Conservation (phyloP, 2,888 invertebrate genomes). For the Strigamia maritima region DNA sequence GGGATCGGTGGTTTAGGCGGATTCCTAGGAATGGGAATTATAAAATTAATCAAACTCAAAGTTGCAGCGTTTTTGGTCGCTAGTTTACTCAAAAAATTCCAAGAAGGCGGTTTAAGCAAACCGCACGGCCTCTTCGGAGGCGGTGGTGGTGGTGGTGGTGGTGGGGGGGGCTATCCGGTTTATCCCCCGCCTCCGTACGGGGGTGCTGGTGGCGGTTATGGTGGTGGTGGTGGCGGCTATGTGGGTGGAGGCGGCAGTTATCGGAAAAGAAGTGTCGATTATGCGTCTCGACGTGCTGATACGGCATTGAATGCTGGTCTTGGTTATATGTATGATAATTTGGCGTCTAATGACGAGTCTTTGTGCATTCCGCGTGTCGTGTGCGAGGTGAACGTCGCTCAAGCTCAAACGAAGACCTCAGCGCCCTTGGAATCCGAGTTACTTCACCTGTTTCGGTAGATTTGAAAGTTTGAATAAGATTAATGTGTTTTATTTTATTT, state of each 20-base stretch:
- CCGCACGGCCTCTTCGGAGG: neutral
- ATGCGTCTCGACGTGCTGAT: neutral
- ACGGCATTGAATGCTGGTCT: neutral
- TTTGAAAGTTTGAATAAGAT: too few relatives aligned
- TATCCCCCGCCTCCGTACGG: neutral
- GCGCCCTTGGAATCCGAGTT: neutral
- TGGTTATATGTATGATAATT: neutral
- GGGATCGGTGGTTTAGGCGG: neutral
- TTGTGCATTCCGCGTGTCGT: slow-evolving; percentile 33
- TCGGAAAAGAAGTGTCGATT: neutral
- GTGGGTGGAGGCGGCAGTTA: slow-evolving; percentile 9
- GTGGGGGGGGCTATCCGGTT: neutral
- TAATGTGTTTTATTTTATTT: too few relatives aligned
- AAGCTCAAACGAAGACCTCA: neutral
- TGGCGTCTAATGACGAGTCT: slow-evolving; percentile 5
- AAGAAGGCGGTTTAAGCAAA: neutral
- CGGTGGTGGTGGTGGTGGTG: neutral
- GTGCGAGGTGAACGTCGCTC: slow-evolving; percentile 25
- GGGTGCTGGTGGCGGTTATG: neutral
- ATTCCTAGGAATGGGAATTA: slow-evolving; percentile 3
- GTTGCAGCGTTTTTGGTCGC: slow-evolving; percentile 8
- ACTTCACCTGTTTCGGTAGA: slow-evolving; percentile 29
- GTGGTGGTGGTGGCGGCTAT: slow-evolving; percentile 1
- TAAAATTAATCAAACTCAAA: slow-evolving; percentile 34
- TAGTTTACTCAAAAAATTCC: slow-evolving; percentile 9